phyloP scores from a whole-genome alignment of 2,113 vertebrate species.

The Labrus mixtus region DNA sequence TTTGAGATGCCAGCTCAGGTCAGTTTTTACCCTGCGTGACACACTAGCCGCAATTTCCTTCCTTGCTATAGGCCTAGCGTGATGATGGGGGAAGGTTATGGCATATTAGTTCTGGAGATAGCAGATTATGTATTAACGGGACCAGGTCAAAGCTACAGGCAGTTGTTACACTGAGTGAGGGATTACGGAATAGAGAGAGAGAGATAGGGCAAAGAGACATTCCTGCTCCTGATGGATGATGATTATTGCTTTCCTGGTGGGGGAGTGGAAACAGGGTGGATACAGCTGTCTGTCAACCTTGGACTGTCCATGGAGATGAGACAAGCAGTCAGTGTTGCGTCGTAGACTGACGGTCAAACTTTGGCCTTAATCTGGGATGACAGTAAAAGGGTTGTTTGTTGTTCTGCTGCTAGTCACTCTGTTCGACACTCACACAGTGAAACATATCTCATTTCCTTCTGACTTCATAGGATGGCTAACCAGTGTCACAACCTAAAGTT shows the following conservation, averaged over 20 bases:
- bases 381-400: constrained; percentile 44
- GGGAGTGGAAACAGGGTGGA: constrained; percentile 36
- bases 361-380: constrained; percentile 59
- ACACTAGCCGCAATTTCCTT: constrained; percentile 48
- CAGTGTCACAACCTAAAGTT: constrained; percentile 9
- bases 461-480: constrained; percentile 1
- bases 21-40: constrained; percentile 60
- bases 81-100: constrained; percentile 37
- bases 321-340: constrained; percentile 30
- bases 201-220: constrained; percentile 7
- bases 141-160: constrained; percentile 59
- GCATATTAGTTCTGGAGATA: constrained; percentile 65
- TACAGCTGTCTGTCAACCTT: constrained; percentile 67
- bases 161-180: constrained; percentile 64
- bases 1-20: constrained; percentile 55
- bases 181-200: constrained; percentile 52
- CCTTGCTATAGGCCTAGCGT: constrained; percentile 20
- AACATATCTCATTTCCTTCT: not conserved
- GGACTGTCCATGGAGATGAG: constrained; percentile 34
- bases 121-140: constrained; percentile 73
- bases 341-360: constrained; percentile 34
- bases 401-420: constrained; percentile 29
- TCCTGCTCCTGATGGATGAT: constrained; percentile 39
- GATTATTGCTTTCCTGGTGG: constrained; percentile 37
- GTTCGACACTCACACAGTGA: not conserved